Evolutionary conservation across 2,888 invertebrate species (phyloP), one percentile per base, ranked within the genome.

Genomic region (Omphaloscelis lunosa): DNA sequence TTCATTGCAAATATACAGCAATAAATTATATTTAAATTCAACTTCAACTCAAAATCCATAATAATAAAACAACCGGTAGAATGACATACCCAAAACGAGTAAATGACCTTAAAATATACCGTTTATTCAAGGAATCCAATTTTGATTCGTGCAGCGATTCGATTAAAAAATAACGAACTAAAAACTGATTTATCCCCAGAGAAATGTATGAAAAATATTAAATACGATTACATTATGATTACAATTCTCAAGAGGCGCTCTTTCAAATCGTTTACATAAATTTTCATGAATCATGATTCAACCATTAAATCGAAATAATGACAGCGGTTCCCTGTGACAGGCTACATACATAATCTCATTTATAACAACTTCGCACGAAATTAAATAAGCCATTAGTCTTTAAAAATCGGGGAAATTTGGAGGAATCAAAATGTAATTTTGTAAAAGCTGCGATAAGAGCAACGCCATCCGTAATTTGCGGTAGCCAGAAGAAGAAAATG

Each of bases 381-480:
- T 93, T 91, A 92, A 88, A 90, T 86, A 89, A 86, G 82, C 89
- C 90, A 92, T 94, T 92, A 92, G 89, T 91, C 92, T 90, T 87
- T 87, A 83, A 86, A 89, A 89, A 89, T 84, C 85, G 61, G 77
- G 86, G 85, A 77, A 70, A 79, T 86, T 75, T 85, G 80, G 82
- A 84, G 83, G 85, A 91, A 91, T 92, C 89, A 90, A 92, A 93
- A 92, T 90, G 88, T 91, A 92, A 93, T 93, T 92, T 91, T 76
- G 85, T 90, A 91, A 92, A 92, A 91, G 89, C 89, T 81, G 53
- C 80, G 84, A 84, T 79, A 86, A 88, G 72, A 79, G 39, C 66
- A 76, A 53, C 68, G 86, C 86, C 89, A 89, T 82, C 85, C 80
- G 83, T 89, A 90, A 93, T 92, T 92, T 91, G 80, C 84, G 85